These are phyloP conservation scores for Garrulus glandarius DNA, from an alignment of 2,797 vertebrate species.

Conservation along the genomic window DNA sequence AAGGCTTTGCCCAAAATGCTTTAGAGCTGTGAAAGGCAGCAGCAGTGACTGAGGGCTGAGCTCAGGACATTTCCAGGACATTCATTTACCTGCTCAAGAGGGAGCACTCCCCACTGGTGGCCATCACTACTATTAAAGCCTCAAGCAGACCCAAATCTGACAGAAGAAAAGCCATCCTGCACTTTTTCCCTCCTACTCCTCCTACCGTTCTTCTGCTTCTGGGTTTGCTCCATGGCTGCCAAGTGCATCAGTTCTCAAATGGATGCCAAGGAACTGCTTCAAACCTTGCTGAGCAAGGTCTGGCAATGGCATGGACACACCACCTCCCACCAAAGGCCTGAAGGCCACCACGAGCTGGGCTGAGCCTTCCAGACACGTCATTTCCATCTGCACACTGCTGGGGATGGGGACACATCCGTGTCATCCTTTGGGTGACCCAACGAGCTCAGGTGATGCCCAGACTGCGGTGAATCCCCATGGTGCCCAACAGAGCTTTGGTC, in stretches of 20 bases:
- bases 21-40: background rate
- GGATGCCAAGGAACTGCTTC: background rate
- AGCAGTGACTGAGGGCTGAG: background rate
- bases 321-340: background rate
- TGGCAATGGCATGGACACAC: accelerated
- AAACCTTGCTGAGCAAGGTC: background rate
- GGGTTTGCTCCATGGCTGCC: background rate
- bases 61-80: background rate
- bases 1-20: background rate
- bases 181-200: background rate
- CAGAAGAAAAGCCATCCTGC: background rate
- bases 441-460: background rate
- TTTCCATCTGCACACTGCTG: background rate
- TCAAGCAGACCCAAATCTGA: background rate
- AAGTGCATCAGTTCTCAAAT: background rate
- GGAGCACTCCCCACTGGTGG: background rate
- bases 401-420: accelerated
- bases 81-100: background rate
- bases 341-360: background rate
- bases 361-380: background rate
- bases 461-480: accelerated
- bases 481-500: background rate
- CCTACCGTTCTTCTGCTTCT: background rate
- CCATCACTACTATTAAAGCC: background rate
- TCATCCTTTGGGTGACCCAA: accelerated